A percentile compares a stretch with the other conserved stretches of the same genome.
Conservation (phyloP, 2,888 invertebrate genomes). For the Apamea epomidion region DNA sequence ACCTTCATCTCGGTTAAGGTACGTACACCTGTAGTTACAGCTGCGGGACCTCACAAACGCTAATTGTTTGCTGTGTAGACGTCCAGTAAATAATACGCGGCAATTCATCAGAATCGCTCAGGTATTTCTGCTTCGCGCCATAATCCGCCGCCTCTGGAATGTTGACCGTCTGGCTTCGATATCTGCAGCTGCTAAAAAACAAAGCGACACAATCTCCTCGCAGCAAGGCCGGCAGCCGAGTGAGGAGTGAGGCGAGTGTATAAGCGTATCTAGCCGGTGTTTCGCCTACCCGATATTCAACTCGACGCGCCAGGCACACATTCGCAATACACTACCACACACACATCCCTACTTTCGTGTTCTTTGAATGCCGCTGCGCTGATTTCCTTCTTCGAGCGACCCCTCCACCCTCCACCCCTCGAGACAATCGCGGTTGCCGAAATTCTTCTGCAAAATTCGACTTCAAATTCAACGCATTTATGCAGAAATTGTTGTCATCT, state of each 20-base stretch:
- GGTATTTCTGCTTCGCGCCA: conserved; percentile 88
- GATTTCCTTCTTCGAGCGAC: conserved; percentile 84
- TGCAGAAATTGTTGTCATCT: conserved; percentile 13
- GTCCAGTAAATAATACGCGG: conserved; percentile 80
- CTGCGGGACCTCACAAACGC: conserved; percentile 59
- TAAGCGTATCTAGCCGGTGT: conserved; percentile 61
- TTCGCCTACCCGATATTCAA: conserved; percentile 67
- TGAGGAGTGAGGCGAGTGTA: conserved; percentile 64
- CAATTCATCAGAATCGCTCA: conserved; percentile 86
- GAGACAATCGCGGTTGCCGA: conserved; percentile 69
- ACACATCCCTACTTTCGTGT: conserved; percentile 77
- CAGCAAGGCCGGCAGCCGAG: conserved; percentile 76
- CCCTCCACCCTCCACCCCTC: conserved; percentile 77
- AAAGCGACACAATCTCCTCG: conserved; percentile 74
- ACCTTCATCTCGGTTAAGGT: conserved; percentile 45
- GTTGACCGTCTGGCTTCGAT: conserved; percentile 85
- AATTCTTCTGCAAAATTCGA: conserved; percentile 58
- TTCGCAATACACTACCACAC: conserved; percentile 75
- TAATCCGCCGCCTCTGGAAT: conserved; percentile 85
- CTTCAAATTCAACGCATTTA: conserved; percentile 41
- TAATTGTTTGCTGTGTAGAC: conserved; percentile 67
- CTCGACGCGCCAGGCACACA: conserved; percentile 78
- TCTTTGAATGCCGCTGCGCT: conserved; percentile 82
- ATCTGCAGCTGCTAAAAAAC: conserved; percentile 75
- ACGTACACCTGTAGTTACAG: conserved; percentile 47